Conservation (phyloP, 2,113 vertebrate species). For the Eurypyga helias region DNA sequence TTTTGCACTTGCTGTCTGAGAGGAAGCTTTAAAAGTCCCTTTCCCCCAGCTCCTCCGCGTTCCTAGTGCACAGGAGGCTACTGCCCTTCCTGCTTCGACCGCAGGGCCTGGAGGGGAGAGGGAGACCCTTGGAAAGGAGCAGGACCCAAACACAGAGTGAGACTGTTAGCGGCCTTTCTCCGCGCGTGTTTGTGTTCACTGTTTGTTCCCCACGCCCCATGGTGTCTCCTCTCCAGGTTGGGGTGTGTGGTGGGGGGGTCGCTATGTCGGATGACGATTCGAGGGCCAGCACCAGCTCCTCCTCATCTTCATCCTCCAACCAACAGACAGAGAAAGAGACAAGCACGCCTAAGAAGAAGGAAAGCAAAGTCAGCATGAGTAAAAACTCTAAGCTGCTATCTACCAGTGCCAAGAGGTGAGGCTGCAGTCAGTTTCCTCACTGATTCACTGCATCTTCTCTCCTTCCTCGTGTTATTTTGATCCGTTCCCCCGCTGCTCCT, state of each 20-base stretch:
- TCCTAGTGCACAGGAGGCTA: background rate
- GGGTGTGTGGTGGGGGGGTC: constrained; percentile 85
- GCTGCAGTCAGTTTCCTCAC: constrained; percentile 2
- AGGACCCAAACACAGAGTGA: constrained; percentile 26
- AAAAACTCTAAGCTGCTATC: constrained; percentile 97
- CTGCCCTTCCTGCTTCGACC: background rate
- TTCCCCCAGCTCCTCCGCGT: background rate
- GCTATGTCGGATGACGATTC: constrained; percentile 99
- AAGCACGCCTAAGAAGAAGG: constrained; percentile 89
- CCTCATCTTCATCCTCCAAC: constrained; percentile 89
- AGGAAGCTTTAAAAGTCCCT: constrained; percentile 39
- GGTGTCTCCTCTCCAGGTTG: constrained; percentile 78
- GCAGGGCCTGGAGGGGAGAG: background rate
- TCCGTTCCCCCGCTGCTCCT: background rate
- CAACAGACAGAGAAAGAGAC: constrained; percentile 86
- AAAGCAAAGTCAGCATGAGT: constrained; percentile 96
- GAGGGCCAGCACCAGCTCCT: constrained; percentile 95
- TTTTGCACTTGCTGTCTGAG: background rate
- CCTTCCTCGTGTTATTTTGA: background rate
- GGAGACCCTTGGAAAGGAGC: constrained; percentile 15
- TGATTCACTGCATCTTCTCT: background rate
- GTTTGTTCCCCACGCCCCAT: constrained; percentile 65
- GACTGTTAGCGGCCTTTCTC: constrained; percentile 53
- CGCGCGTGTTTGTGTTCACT: constrained; percentile 62
- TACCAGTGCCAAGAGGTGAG: constrained; percentile 96